phyloP scores from a whole-genome alignment of 2,888 invertebrate species.

The Pristionchus fissidentatus region DNA sequence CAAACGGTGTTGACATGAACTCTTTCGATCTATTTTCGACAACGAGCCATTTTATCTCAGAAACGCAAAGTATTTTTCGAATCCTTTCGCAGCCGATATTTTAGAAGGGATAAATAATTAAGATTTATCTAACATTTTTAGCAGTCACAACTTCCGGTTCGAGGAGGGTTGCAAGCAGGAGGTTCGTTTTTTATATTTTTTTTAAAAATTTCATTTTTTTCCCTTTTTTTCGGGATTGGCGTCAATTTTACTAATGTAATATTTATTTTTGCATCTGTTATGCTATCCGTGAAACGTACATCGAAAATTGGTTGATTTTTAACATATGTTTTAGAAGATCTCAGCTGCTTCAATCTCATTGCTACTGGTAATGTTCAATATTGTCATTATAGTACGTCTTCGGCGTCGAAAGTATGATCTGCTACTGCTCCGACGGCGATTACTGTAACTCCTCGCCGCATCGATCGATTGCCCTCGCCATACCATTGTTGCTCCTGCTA shows the following conservation, averaged over 20 bases:
- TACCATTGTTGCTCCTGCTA: constrained; percentile 18
- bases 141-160: background rate
- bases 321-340: no score
- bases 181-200: background rate
- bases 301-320: no score
- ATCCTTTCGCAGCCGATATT: background rate
- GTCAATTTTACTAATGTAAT: no score
- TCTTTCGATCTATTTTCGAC: background rate
- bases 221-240: no score
- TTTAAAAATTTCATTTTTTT: no score
- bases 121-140: background rate
- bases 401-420: constrained; percentile 45
- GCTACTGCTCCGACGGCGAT: constrained; percentile 42
- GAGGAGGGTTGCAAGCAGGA: constrained; percentile 41
- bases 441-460: constrained; percentile 37
- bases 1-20: no score
- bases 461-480: background rate
- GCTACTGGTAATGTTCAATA: background rate
- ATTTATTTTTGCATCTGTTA: no score
- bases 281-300: no score
- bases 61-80: constrained; percentile 10
- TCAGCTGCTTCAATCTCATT: no score
- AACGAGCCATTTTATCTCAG: background rate
- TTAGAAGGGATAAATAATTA: background rate
- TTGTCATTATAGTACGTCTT: constrained; percentile 41